These are phyloP conservation scores for Caprella mutica DNA, from an alignment of 2,888 invertebrate genomes.

Conservation along the genomic window DNA sequence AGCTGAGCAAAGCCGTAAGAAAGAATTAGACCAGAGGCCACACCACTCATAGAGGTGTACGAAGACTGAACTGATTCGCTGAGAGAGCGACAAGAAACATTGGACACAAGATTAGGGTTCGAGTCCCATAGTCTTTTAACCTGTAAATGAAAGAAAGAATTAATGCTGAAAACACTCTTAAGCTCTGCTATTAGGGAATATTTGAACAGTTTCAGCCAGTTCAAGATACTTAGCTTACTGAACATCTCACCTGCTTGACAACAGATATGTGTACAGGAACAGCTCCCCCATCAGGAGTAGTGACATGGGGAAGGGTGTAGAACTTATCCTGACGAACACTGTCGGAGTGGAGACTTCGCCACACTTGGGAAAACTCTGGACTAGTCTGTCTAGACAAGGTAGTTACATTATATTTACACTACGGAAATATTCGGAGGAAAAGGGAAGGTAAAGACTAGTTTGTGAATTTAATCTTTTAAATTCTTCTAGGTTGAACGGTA, in stretches of 20 bases:
- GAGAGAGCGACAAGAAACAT: slow-evolving; percentile 19
- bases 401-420: no score
- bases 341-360: neutral
- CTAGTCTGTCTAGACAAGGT: no score
- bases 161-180: neutral
- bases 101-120: slow-evolving; percentile 31
- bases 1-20: slow-evolving; percentile 31
- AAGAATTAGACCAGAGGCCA: slow-evolving; percentile 31
- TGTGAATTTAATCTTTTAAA: no score
- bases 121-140: slow-evolving; percentile 33
- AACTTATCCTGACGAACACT: slow-evolving; percentile 18
- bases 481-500: no score
- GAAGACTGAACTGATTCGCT: slow-evolving; percentile 30
- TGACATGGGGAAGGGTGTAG: slow-evolving; percentile 20
- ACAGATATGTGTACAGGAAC: slow-evolving; percentile 29
- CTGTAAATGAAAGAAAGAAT: slow-evolving; percentile 12
- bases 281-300: slow-evolving; percentile 22
- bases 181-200: neutral
- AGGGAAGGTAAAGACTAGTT: no score
- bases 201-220: neutral
- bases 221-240: neutral
- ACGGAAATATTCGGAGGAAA: no score
- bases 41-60: slow-evolving; percentile 32
- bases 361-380: no score
- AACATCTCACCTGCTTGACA: slow-evolving; percentile 29